These are phyloP conservation scores for Plumapathes pennacea DNA, from an alignment of 92 coral and sea anemone genomes.

Conservation along the genomic window DNA sequence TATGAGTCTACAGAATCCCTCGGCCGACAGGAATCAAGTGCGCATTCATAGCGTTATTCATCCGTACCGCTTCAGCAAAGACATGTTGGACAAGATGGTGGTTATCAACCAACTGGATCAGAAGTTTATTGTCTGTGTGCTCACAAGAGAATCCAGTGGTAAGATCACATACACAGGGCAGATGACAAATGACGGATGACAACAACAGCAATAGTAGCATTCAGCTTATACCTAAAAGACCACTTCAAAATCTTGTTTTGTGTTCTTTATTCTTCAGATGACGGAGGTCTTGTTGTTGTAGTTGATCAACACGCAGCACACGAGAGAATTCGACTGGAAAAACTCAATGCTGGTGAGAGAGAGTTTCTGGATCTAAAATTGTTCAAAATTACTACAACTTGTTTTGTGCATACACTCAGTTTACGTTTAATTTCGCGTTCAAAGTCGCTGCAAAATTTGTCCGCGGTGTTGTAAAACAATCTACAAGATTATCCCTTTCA, in stretches of 20 bases:
- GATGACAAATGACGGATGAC: too few species aligned
- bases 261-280: too few species aligned
- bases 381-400: not conserved
- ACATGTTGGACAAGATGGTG: slow-evolving; percentile 63
- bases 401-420: not conserved
- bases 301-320: slow-evolving; percentile 98
- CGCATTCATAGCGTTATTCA: slow-evolving; percentile 54
- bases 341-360: slow-evolving; percentile 50
- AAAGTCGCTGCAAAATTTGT: too few species aligned
- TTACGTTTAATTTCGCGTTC: too few species aligned
- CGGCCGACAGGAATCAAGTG: slow-evolving; percentile 32
- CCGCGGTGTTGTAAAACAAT: too few species aligned
- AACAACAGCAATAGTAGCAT: too few species aligned
- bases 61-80: slow-evolving; percentile 81
- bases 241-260: too few species aligned
- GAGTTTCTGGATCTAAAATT: too few species aligned
- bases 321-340: slow-evolving; percentile 89
- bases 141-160: slow-evolving; percentile 21
- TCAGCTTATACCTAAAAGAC: too few species aligned
- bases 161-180: too few species aligned
- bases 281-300: slow-evolving; percentile 62
- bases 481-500: too few species aligned
- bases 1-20: slow-evolving; percentile 49
- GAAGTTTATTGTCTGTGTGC: slow-evolving; percentile 81
- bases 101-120: slow-evolving; percentile 88